Percentiles rank a stretch among this genome's conserved stretches.
These are phyloP conservation scores for Timema podura DNA, from an alignment of 2,888 invertebrate genomes.

Conservation along the genomic window DNA sequence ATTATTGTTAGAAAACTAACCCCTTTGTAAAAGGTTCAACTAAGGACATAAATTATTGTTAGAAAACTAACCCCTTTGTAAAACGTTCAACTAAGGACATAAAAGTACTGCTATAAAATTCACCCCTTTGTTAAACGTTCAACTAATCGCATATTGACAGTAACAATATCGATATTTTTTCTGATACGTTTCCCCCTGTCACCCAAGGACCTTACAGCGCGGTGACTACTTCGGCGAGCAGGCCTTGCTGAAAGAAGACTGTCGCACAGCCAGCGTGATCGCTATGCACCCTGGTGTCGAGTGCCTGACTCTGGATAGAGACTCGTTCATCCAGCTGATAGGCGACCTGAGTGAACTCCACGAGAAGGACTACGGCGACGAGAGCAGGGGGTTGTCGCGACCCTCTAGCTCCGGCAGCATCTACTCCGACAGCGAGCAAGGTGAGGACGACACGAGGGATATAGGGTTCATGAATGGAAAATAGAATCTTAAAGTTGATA, in stretches of 20 bases:
- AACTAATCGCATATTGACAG: no score
- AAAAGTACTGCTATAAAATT: no score
- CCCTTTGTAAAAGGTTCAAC: no score
- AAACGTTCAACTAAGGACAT: no score
- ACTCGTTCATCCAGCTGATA: slow-evolving; percentile 69
- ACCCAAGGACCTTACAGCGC: slow-evolving; percentile 18
- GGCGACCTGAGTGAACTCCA: slow-evolving; percentile 70
- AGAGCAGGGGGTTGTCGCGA: slow-evolving; percentile 49
- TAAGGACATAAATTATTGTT: no score
- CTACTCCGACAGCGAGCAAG: slow-evolving; percentile 37
- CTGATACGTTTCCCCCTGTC: no score
- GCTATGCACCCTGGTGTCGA: slow-evolving; percentile 58
- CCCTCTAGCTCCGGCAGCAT: slow-evolving; percentile 44
- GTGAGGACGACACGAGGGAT: not conserved
- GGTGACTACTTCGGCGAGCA: slow-evolving; percentile 67
- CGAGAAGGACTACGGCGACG: slow-evolving; percentile 70
- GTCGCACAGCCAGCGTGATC: slow-evolving; percentile 64
- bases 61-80: no score
- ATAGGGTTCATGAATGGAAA: no score
- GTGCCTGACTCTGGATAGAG: slow-evolving; percentile 62
- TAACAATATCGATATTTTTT: no score
- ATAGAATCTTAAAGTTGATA: no score
- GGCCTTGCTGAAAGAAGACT: slow-evolving; percentile 61
- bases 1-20: no score
- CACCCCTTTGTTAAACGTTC: no score